phyloP scores from a whole-genome alignment of 2,888 invertebrate species.

The Drosophila robusta region DNA sequence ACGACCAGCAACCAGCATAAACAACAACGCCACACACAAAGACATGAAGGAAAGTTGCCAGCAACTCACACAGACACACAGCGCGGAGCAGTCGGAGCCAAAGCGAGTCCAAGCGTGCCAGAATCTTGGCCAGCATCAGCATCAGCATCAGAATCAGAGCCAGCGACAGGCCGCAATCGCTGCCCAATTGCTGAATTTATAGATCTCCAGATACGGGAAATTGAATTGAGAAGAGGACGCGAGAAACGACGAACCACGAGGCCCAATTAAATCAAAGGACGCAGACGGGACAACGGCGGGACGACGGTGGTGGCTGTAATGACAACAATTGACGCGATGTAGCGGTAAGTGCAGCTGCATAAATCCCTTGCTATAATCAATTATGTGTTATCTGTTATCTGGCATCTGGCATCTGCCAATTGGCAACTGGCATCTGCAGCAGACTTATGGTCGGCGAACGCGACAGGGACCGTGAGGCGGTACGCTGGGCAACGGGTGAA shows the following conservation, averaged over 20 bases:
- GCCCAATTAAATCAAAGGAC: conserved; percentile 13
- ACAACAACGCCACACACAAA: conserved; percentile 37
- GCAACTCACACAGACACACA: conserved; percentile 10
- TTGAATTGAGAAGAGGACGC: conserved; percentile 39
- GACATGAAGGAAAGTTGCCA: conserved; percentile 34
- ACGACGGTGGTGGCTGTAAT: conserved; percentile 75
- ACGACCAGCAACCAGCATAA: conserved; percentile 51
- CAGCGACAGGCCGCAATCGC: conserved; percentile 45
- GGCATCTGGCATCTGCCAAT: not conserved
- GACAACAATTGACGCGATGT: conserved; percentile 85
- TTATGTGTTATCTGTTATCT: not conserved
- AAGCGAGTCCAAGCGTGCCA: conserved; percentile 29
- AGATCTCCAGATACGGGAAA: conserved; percentile 56
- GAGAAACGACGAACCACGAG: not conserved
- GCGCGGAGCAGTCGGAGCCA: conserved; percentile 14
- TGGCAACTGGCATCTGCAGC: conserved; percentile 62
- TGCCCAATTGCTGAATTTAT: conserved; percentile 54
- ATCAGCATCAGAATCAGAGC: not conserved
- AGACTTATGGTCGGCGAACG: conserved; percentile 86
- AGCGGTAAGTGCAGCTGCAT: conserved; percentile 82
- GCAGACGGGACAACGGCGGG: conserved; percentile 13
- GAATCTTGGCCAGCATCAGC: conserved; percentile 11
- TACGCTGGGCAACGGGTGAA: conserved; percentile 86
- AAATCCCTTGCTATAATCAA: not conserved
- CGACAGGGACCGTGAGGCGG: conserved; percentile 86